phyloP scores from a whole-genome alignment of 92 coral and sea anemone genomes.

The Metridium senile region DNA sequence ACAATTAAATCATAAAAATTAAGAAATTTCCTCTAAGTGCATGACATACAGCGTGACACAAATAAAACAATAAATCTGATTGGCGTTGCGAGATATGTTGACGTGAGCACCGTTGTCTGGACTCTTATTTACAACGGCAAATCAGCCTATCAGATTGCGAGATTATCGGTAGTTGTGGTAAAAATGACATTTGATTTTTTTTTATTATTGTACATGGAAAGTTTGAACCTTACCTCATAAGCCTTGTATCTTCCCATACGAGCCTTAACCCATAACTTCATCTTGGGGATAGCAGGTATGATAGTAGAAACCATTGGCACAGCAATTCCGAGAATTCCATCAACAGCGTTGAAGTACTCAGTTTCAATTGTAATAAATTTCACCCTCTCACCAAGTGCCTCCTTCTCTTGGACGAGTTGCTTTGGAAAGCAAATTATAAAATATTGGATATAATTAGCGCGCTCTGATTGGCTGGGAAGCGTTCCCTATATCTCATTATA shows the following conservation, averaged over 20 bases:
- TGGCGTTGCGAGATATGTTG: no score
- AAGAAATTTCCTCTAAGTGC: no score
- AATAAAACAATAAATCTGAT: no score
- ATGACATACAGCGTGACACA: no score
- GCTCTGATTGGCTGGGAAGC: no score
- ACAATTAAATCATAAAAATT: no score
- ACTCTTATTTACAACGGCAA: no score
- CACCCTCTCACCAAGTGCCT: neutral
- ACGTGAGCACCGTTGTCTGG: no score
- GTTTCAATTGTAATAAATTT: constrained; percentile 10
- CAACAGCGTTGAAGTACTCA: constrained; percentile 1
- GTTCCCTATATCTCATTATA: no score
- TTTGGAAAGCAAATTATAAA: neutral
- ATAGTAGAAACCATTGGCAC: constrained; percentile 11
- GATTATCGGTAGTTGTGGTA: neutral
- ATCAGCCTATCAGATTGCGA: no score
- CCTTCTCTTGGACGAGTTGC: neutral
- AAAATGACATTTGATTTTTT: neutral
- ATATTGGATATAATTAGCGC: neutral
- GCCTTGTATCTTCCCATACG: constrained; percentile 12
- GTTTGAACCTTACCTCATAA: constrained; percentile 12
- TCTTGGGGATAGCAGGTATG: constrained; percentile 9
- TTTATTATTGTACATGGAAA: neutral
- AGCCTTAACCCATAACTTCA: neutral
- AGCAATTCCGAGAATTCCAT: constrained; percentile 6